These are phyloP conservation scores for Ochropleura plecta DNA, from an alignment of 2,888 invertebrate genomes.

Conservation along the genomic window DNA sequence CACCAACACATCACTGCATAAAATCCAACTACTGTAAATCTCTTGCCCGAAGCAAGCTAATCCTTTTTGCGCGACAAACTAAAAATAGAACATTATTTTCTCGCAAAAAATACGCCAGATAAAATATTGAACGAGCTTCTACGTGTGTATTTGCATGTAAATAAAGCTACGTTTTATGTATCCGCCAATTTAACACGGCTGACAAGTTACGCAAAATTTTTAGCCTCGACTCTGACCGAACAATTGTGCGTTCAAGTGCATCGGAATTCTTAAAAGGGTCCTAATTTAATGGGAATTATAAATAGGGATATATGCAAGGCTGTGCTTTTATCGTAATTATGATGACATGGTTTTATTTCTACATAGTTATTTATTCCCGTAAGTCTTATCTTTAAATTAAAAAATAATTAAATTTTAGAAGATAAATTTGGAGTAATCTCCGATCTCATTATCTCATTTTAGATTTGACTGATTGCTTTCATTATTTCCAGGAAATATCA, in stretches of 20 bases:
- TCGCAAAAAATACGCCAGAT: slow-evolving; percentile 19
- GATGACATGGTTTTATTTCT: neutral
- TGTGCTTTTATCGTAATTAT: neutral
- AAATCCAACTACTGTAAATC: neutral
- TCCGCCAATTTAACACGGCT: slow-evolving; percentile 34
- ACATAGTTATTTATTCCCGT: too few species aligned
- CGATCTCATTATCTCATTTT: slow-evolving; percentile 32
- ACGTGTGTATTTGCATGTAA: slow-evolving; percentile 43
- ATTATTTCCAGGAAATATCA: slow-evolving; percentile 44
- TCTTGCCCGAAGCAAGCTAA: neutral
- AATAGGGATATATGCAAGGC: neutral
- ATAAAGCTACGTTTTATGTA: slow-evolving; percentile 45
- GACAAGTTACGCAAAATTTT: slow-evolving; percentile 40
- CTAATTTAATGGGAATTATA: slow-evolving; percentile 21
- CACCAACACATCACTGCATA: neutral
- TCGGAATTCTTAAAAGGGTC: slow-evolving; percentile 32
- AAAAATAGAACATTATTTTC: slow-evolving; percentile 17
- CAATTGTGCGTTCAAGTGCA: slow-evolving; percentile 38
- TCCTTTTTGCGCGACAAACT: slow-evolving; percentile 17
- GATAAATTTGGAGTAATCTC: slow-evolving; percentile 1
- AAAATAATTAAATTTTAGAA: slow-evolving; percentile 17
- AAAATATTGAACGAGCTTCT: slow-evolving; percentile 16
- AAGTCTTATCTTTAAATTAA: neutral
- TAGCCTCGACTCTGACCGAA: slow-evolving; percentile 30
- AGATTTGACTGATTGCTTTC: slow-evolving; percentile 35